Conservation (phyloP, 1,140 invertebrate species). For the Geopemphigus sp. region DNA sequence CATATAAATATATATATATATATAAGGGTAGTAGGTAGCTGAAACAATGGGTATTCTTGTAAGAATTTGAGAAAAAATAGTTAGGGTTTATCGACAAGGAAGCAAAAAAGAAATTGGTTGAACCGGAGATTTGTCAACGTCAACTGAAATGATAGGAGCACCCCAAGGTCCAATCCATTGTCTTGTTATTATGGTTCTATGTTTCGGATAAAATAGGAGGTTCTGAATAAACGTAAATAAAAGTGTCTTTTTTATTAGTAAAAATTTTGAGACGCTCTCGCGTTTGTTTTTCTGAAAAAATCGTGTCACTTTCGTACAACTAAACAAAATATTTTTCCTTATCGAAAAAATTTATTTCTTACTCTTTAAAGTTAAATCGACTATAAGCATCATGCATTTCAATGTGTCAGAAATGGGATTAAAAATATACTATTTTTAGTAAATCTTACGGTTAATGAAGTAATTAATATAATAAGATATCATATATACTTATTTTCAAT, state of each 20-base stretch:
- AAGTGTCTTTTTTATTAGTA: background rate
- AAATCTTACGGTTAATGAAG: too few species aligned
- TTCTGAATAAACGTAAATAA: constrained; percentile 10
- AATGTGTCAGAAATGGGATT: too few species aligned
- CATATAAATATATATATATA: constrained; percentile 1
- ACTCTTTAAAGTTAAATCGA: background rate
- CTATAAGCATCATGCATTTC: background rate
- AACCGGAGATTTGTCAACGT: constrained; percentile 35
- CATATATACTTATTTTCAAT: too few species aligned
- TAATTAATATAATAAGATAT: too few species aligned
- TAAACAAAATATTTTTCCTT: background rate
- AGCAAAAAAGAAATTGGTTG: constrained; percentile 19
- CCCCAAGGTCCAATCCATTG: background rate
- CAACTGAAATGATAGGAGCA: constrained; percentile 21
- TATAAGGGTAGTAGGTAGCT: background rate
- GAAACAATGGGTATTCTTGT: constrained; percentile 31
- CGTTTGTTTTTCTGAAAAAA: background rate
- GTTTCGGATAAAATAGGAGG: constrained; percentile 2
- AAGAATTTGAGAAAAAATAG: background rate
- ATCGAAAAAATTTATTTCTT: background rate
- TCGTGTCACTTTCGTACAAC: background rate
- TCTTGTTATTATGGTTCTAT: constrained; percentile 19
- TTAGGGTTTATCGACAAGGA: constrained; percentile 5
- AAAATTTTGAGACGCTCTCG: background rate
- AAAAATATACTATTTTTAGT: too few species aligned